Conservation (phyloP, 92 coral and sea anemone species). For the Virgularia gustaviana region DNA sequence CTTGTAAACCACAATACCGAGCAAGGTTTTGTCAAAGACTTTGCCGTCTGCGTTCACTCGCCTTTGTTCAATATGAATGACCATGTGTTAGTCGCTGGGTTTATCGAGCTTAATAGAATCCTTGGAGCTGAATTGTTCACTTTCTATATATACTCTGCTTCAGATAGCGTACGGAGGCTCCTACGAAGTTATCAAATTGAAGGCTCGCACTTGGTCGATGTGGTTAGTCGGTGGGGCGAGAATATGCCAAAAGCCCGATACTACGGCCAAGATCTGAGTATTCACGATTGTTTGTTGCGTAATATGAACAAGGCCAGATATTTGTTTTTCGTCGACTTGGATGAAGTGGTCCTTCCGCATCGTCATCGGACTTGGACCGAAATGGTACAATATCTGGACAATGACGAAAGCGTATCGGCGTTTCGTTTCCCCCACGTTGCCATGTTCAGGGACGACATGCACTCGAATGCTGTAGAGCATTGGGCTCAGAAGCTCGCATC, state of each 20-base stretch:
- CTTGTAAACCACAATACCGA: too few relatives aligned
- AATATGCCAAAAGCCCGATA: neutral
- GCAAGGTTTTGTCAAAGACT: too few relatives aligned
- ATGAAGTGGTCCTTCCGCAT: neutral
- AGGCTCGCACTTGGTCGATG: neutral
- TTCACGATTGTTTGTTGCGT: slow-evolving; percentile 1
- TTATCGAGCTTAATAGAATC: neutral
- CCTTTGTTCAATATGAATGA: neutral
- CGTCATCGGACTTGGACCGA: neutral
- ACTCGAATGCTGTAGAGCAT: too few relatives aligned
- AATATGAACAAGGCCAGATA: neutral
- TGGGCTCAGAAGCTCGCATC: too few relatives aligned
- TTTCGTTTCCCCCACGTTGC: neutral
- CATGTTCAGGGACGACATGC: neutral
- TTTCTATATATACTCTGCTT: neutral
- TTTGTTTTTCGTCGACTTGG: neutral
- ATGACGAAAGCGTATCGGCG: neutral
- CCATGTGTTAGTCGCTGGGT: neutral
- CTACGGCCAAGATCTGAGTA: slow-evolving; percentile 8
- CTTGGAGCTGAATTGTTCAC: neutral
- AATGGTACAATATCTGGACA: neutral
- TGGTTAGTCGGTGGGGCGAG: neutral
- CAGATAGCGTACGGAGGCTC: neutral
- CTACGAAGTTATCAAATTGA: neutral
- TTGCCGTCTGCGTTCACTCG: slow-evolving; percentile 1